Conservation (phyloP, 2,113 vertebrate species). For the Sula dactylatra region DNA sequence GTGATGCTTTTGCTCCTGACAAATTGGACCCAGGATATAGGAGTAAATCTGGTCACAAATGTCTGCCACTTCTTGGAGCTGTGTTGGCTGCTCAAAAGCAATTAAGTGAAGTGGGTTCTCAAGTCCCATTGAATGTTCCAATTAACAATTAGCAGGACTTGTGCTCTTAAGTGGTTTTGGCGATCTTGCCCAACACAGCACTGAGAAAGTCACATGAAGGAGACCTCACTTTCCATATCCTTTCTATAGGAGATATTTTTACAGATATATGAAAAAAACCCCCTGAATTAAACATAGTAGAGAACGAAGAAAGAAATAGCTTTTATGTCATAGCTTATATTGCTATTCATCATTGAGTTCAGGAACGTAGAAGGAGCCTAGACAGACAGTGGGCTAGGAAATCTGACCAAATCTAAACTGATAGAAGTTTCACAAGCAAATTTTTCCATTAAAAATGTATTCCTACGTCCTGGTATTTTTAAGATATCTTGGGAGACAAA, state of each 20-base stretch:
- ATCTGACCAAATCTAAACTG: neutral
- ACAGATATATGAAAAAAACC: neutral
- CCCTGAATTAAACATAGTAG: neutral
- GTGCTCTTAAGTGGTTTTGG: constrained; percentile 24
- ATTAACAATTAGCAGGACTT: constrained; percentile 62
- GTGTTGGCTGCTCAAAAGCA: constrained; percentile 55
- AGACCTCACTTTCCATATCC: neutral
- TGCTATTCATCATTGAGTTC: neutral
- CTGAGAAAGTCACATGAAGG: constrained; percentile 21
- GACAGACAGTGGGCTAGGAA: neutral
- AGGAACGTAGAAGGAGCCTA: neutral
- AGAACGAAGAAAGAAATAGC: neutral
- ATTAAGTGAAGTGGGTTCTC: constrained; percentile 57
- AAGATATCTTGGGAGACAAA: neutral
- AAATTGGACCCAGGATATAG: constrained; percentile 16
- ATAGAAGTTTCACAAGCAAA: neutral
- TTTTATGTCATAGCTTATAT: neutral
- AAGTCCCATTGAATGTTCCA: constrained; percentile 44
- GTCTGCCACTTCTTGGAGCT: constrained; percentile 20
- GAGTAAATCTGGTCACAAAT: constrained; percentile 50
- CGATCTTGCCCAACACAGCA: constrained; percentile 11
- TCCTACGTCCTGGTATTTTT: neutral
- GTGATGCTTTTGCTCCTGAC: constrained; percentile 17
- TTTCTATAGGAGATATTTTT: constrained; percentile 13
- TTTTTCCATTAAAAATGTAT: neutral